Conservation (phyloP, 2,113 vertebrate genomes). For the Mormoops blainvillei region DNA sequence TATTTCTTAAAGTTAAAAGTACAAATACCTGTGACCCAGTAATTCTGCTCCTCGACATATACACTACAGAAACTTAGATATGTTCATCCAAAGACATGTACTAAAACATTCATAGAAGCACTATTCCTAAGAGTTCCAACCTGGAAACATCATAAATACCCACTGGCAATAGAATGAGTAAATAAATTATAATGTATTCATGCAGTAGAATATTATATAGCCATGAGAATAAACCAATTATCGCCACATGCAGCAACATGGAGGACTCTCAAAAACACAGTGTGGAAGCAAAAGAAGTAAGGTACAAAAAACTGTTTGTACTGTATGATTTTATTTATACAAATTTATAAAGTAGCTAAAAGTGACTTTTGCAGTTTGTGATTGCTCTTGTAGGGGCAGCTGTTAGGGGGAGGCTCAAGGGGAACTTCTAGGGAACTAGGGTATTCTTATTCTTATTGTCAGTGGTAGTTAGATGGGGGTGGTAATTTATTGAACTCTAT, state of each 20-base stretch:
- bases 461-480: background rate
- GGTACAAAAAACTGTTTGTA: background rate
- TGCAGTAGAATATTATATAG: background rate
- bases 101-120: background rate
- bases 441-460: background rate
- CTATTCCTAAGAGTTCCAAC: background rate
- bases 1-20: background rate
- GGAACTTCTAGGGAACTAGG: background rate
- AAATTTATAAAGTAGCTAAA: background rate
- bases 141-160: background rate
- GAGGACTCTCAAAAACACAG: background rate
- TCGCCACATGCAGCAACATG: background rate
- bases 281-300: background rate
- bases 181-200: background rate
- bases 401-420: background rate
- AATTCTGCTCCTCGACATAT: background rate
- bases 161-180: background rate
- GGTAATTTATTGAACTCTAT: background rate
- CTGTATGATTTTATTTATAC: background rate
- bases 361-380: background rate
- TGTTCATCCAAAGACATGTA: background rate
- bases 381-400: background rate
- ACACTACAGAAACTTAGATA: background rate
- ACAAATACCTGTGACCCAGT: background rate
- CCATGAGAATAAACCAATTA: background rate